Base-by-base conservation (phyloP, 2,888 invertebrate species). In the Liopterus haemorrhoidalis region DNA sequence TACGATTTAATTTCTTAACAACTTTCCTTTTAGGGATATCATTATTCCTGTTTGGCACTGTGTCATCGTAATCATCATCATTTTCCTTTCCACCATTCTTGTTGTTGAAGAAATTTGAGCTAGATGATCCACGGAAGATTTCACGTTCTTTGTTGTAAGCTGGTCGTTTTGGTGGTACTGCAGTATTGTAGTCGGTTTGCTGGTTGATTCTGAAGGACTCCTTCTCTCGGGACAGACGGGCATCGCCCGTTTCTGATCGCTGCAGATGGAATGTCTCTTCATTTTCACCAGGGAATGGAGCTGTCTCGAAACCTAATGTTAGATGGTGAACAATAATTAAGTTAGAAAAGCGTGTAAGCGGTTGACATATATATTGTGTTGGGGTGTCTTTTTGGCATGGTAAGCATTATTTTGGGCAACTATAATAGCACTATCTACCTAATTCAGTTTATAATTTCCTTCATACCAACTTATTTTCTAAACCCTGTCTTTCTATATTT, bases 51-150 rank as follows among this genome's bases (percentile, higher is more conserved):
- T 70, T 66, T 33, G 65, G 66, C 28, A 65, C 70, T 20, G 65
- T 66, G 44, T 70, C 68, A 41, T 69, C 66, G 46, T 74, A 71
- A 44, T 75, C 74, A 41, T 74, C 72, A 49, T 73, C 71, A 39
- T 68, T 70, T 59, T 79, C 77, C 54, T 76, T 74, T 5, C 78
- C 77, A 27, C 72, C 71, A 59, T 78, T 76, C 36, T 73, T 69
- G 59, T 76, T 78, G 55, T 81, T 81, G 67, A 81, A 85, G 70
- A 84, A 85, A 65, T 85, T 82, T 1, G 84, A 82, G 46, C 82
- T 83, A 62, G 82, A 82, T 16, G 83, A 82, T 30, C 79, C 78
- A 54, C 79, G 78, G 46, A 83, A 78, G 46, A 76, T 72, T 57
- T 83, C 82, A 45, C 77, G 56, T 19, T 69, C 66, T 45, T 56